Percentiles rank a stretch among this genome's conserved stretches.
These are phyloP conservation scores for Scaptomyza tumidula DNA, from an alignment of 2,888 invertebrate species.

Conservation along the genomic window DNA sequence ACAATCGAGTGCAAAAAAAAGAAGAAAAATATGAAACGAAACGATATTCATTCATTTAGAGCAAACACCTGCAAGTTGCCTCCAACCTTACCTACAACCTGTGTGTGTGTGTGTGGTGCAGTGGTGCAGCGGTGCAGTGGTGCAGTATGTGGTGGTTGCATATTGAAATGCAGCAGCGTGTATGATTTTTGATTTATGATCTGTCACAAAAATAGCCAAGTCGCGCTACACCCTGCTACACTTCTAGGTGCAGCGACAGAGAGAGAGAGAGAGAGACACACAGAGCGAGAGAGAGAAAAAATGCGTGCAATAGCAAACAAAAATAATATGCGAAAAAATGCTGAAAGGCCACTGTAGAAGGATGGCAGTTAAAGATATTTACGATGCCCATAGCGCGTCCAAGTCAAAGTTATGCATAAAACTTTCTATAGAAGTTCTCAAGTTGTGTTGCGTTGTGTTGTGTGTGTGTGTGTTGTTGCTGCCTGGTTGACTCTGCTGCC, in stretches of 20 bases:
- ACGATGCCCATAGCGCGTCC: slow-evolving; percentile 71
- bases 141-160: slow-evolving; percentile 21
- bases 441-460: slow-evolving; percentile 7
- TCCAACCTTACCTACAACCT: slow-evolving; percentile 21
- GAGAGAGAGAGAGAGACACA: slow-evolving; percentile 6
- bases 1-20: slow-evolving; percentile 53
- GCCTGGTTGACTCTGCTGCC: slow-evolving; percentile 20
- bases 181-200: slow-evolving; percentile 84
- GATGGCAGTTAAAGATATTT: slow-evolving; percentile 77
- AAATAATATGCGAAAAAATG: slow-evolving; percentile 37
- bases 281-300: slow-evolving; percentile 38
- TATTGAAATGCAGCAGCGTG: slow-evolving; percentile 74
- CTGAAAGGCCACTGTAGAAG: slow-evolving; percentile 46
- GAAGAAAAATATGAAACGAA: slow-evolving; percentile 6
- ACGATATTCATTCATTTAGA: slow-evolving; percentile 63
- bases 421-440: slow-evolving; percentile 76
- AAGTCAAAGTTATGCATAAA: slow-evolving; percentile 73
- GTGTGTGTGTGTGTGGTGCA: slow-evolving; percentile 14
- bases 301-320: slow-evolving; percentile 67
- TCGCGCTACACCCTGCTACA: slow-evolving; percentile 31
- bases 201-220: slow-evolving; percentile 81
- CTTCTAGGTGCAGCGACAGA: slow-evolving; percentile 31
- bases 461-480: no score
- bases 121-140: slow-evolving; percentile 14
- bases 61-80: slow-evolving; percentile 70